Conservation (phyloP, 1,140 invertebrate genomes). For the Drosophila simulans region DNA sequence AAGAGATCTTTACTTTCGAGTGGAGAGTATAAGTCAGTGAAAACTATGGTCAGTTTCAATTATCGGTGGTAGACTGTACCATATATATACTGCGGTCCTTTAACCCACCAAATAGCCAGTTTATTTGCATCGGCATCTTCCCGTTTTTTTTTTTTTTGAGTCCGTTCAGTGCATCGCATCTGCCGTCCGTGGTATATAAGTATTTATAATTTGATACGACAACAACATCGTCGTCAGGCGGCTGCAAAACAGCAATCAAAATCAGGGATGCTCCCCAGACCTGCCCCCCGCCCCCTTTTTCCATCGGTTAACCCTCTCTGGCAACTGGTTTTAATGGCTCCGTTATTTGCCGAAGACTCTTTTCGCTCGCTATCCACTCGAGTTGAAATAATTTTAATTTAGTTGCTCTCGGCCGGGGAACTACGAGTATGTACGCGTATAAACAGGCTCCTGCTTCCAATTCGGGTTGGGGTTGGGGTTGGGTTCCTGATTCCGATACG, state of each 20-base stretch:
- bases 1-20: too few relatives aligned
- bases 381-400: conserved; percentile 80
- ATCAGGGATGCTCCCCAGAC: conserved; percentile 35
- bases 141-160: conserved; percentile 9
- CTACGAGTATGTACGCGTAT: conserved; percentile 53
- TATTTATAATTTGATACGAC: conserved; percentile 71
- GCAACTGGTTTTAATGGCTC: conserved; percentile 74
- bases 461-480: too few relatives aligned
- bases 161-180: conserved; percentile 20
- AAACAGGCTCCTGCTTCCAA: conserved; percentile 51
- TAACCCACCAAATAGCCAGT: conserved; percentile 3
- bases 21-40: too few relatives aligned
- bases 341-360: conserved; percentile 60
- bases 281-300: background rate
- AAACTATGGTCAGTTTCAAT: conserved; percentile 1
- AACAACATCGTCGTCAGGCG: conserved; percentile 45
- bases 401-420: conserved; percentile 65
- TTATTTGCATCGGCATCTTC: conserved; percentile 22
- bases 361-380: conserved; percentile 63
- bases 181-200: conserved; percentile 34
- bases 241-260: conserved; percentile 68
- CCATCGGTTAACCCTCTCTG: conserved; percentile 17
- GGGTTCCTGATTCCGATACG: background rate
- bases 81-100: background rate
- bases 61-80: background rate